A percentile compares a stretch with the other conserved stretches of the same genome.
phyloP scores from a whole-genome alignment of 2,888 invertebrate genomes.

The Drosophila pseudotakahashii region DNA sequence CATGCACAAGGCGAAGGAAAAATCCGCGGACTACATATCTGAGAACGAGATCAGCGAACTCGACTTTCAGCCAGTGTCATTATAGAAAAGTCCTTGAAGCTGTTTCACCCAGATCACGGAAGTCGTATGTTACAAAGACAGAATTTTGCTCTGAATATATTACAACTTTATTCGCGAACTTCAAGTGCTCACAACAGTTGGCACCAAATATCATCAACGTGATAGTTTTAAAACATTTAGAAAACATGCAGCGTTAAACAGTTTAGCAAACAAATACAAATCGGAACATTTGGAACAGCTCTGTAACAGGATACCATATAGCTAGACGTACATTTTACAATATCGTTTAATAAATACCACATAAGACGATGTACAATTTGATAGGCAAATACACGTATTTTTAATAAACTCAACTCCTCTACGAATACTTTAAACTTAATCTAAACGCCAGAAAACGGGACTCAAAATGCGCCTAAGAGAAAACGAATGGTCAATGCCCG shows the following conservation, averaged over 20 bases:
- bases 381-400: conserved; percentile 55
- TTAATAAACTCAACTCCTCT: conserved; percentile 42
- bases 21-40: conserved; percentile 17
- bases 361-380: conserved; percentile 57
- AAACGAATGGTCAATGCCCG: conserved; percentile 32
- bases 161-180: conserved; percentile 59
- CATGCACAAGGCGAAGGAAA: conserved; percentile 67
- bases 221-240: conserved; percentile 40
- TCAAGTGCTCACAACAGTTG: conserved; percentile 50
- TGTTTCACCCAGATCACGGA: neutral
- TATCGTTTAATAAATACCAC: conserved; percentile 64
- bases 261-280: conserved; percentile 44
- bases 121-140: neutral
- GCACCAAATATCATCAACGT: conserved; percentile 52
- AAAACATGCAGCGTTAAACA: conserved; percentile 48
- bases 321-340: conserved; percentile 60
- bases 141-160: conserved; percentile 24
- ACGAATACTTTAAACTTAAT: conserved; percentile 50
- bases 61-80: conserved; percentile 1
- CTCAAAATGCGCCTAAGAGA: conserved; percentile 21
- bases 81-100: neutral
- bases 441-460: conserved; percentile 39
- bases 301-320: conserved; percentile 47
- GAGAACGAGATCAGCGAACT: conserved; percentile 35
- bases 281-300: conserved; percentile 57